Evolutionary conservation across 2,113 vertebrate species (phyloP), one percentile per base, ranked within the genome.

Genomic region (Amphilophus citrinellus): DNA sequence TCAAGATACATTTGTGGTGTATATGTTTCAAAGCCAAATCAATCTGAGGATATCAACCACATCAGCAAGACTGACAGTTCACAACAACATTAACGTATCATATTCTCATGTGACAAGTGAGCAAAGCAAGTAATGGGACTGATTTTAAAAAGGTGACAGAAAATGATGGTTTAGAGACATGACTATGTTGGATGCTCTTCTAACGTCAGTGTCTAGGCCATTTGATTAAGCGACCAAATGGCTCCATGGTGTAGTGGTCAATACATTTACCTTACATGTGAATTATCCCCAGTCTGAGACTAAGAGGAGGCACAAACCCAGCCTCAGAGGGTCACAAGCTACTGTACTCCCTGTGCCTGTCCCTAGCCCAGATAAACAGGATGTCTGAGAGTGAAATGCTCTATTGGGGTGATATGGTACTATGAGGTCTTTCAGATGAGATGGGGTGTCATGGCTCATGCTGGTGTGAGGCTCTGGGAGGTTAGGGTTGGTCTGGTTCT

Each of bases 291-390:
- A 50, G 66, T 20, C 50, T 17, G 50, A 53, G 24, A 32, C 24
- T 71, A 30, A 11, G 47, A 50, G 47, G 44, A 53, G 15, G 32
- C 44, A 53, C 5, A 71, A 71, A 30, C 9, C 15, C 17, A 71
- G 24, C 66, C 44, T 32, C 24, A 53, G 24, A 18, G 15, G 66
- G 66, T 71, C 0, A 0, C 15, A 32, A 13, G 44, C 24, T 0
- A 50, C 14, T 50, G 22, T 66, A 3, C 65, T 71, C 24, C 37
- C 37, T 53, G 6, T 18, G 39, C 8, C 35, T 9, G 7, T 39
- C 37, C 3, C 27, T 47, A 50, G 0, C 42, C 42, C 65, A 71
- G 42, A 68, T 47, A 50, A 68, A 30, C 18, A 22, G 65, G 0
- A 50, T 7, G 37, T 39, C 37, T 35, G 35, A 35, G 35, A 35